These are phyloP conservation scores for Bombycilla garrulus DNA, from an alignment of 2,113 vertebrate genomes.

Conservation along the genomic window DNA sequence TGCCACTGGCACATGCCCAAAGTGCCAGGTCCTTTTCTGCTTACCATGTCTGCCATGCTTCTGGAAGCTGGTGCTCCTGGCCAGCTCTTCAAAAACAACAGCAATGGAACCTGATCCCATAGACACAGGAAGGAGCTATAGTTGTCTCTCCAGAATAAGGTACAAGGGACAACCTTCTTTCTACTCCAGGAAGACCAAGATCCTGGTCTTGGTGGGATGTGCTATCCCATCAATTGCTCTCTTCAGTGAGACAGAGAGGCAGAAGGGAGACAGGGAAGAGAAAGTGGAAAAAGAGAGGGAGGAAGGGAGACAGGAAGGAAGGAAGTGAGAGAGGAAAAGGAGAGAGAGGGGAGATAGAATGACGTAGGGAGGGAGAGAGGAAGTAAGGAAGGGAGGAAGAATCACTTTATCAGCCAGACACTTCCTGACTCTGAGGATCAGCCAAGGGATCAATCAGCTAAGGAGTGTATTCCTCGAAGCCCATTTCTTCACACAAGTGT, in stretches of 20 bases:
- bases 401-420: background rate
- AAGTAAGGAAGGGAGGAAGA: background rate
- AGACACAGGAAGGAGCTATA: background rate
- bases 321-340: background rate
- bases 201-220: background rate
- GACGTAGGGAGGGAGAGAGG: background rate
- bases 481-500: background rate
- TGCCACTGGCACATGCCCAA: background rate
- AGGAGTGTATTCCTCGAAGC: background rate
- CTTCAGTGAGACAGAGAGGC: background rate
- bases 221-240: background rate
- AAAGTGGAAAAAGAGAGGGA: background rate
- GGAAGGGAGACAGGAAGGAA: background rate
- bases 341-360: background rate
- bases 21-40: rapidly evolving
- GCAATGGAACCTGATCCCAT: background rate
- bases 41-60: background rate
- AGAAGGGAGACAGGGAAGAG: background rate
- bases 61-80: background rate
- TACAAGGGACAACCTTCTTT: background rate
- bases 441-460: background rate
- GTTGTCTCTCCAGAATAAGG: background rate
- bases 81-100: background rate
- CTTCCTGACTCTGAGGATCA: background rate
- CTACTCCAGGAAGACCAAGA: background rate